Percentiles rank a stretch among this genome's conserved stretches.
These are phyloP conservation scores for Pachycephus smyrnensis DNA, from an alignment of 2,888 invertebrate genomes.

Conservation along the genomic window DNA sequence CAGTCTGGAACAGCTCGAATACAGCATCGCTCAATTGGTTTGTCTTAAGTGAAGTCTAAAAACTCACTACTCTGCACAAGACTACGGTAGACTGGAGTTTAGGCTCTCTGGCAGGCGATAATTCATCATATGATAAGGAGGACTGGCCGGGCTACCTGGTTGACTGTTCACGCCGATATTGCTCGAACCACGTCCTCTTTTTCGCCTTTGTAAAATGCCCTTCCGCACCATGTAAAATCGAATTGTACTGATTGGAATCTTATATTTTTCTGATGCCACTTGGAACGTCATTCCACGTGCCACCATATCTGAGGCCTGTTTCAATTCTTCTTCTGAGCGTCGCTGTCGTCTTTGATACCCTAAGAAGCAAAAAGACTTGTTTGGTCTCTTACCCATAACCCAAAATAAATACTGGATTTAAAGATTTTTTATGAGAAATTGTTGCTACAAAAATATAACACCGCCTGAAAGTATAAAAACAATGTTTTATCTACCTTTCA, in stretches of 20 bases:
- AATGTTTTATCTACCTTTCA: neutral
- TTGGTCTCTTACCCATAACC: neutral
- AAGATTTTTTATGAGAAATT: conserved; percentile 8
- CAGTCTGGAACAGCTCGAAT: conserved; percentile 60
- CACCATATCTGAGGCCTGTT: conserved; percentile 87
- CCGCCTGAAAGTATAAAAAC: conserved; percentile 3
- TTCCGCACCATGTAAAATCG: conserved; percentile 90
- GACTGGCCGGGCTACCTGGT: conserved; percentile 76
- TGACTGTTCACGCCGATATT: conserved; percentile 64
- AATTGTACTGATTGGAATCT: conserved; percentile 89
- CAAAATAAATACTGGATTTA: conserved; percentile 4
- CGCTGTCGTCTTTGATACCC: conserved; percentile 69
- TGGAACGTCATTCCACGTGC: conserved; percentile 90
- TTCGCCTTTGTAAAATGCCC: conserved; percentile 83
- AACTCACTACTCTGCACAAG: conserved; percentile 50
- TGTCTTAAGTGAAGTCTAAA: conserved; percentile 52
- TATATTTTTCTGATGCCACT: conserved; percentile 87
- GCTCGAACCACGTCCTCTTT: conserved; percentile 79
- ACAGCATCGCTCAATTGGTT: conserved; percentile 51
- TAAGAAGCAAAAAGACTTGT: conserved; percentile 26
- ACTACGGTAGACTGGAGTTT: conserved; percentile 67
- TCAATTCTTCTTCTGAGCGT: conserved; percentile 80
- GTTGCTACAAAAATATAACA: conserved; percentile 6
- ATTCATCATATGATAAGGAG: conserved; percentile 82
- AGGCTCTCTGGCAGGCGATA: conserved; percentile 76